A percentile compares a stretch with the other conserved stretches of the same genome.
Evolutionary conservation across 92 coral and sea anemone genomes (phyloP).

Genomic region (Porites rus): DNA sequence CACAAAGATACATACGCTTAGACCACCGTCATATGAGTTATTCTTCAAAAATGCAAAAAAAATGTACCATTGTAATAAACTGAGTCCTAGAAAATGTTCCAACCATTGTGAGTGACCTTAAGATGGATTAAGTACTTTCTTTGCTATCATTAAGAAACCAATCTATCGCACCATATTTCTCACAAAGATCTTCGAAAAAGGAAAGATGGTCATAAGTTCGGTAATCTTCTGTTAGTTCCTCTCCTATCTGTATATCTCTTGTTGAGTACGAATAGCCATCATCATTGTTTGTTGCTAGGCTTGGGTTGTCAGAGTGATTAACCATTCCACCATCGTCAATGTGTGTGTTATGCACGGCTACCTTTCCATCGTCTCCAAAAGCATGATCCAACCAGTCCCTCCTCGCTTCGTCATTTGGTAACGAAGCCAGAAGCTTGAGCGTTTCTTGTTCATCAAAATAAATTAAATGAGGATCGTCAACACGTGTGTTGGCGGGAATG

Average conservation of each 20-base stretch:
- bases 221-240: background rate
- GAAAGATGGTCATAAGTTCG: background rate
- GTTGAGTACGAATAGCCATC: conserved; percentile 11
- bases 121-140: no score
- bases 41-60: no score
- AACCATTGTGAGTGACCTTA: no score
- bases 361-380: background rate
- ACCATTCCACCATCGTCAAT: conserved; percentile 2
- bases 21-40: no score
- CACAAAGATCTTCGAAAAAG: background rate
- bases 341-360: background rate
- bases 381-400: conserved; percentile 31
- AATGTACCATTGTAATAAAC: no score
- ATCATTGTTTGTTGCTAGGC: background rate
- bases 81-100: no score
- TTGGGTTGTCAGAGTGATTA: conserved; percentile 3
- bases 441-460: conserved; percentile 28
- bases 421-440: conserved; percentile 14
- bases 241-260: background rate
- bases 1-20: no score
- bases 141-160: background rate
- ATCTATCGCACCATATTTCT: background rate
- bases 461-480: conserved; percentile 3
- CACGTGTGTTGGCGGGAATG: conserved; percentile 33
- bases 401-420: conserved; percentile 41